Evolutionary conservation across 2,113 vertebrate species (phyloP), one percentile per base, ranked within the genome.

Genomic region (Ancistrus triradiatus): DNA sequence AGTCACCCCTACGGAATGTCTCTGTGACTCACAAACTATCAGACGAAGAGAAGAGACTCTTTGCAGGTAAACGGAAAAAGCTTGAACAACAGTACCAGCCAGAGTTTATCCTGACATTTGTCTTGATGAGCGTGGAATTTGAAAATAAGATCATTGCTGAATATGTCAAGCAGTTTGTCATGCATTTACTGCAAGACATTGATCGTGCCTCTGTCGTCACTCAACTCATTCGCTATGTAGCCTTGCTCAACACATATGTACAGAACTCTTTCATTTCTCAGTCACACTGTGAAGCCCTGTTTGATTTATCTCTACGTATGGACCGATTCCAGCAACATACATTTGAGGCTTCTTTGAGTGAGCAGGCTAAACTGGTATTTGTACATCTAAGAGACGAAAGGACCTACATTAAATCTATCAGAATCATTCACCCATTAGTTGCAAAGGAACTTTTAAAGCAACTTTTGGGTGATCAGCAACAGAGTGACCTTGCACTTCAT

Each of bases 221-320:
- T 0, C 66, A 48, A 4, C 46, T 92, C 57, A 88, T 91, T 63
- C 58, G 6, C 0, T 91, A 88, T 1, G 83, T 92, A 18, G 84
- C 90, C 51, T 68, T 93, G 57, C 85, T 93, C 8, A 93, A 91
- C 72, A 86, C 82, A 1, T 86, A 92, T 0, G 86, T 93, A n/a
- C 87, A 84, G 1, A 85, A 89, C 59, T 93, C 91, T 0, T 90
- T 85, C 4, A 61, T 93, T 13, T 90, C 90, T 44, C 46, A 86
- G 22, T 92, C 91, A n/a, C 90, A 92, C 21, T 92, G 91, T 53
- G 87, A 91, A 74, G 83, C 82, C 46, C 77, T 91, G n/a, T 76
- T 93, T 0, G 70, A 66, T 0, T 65, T 90, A 8, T 71, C 57
- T 0, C 0, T 80, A 0, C 19, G 44, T 2, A 48, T 46, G 11